Evolutionary conservation across 2,113 vertebrate genomes (phyloP).

Genomic region (Prunella fulvescens): DNA sequence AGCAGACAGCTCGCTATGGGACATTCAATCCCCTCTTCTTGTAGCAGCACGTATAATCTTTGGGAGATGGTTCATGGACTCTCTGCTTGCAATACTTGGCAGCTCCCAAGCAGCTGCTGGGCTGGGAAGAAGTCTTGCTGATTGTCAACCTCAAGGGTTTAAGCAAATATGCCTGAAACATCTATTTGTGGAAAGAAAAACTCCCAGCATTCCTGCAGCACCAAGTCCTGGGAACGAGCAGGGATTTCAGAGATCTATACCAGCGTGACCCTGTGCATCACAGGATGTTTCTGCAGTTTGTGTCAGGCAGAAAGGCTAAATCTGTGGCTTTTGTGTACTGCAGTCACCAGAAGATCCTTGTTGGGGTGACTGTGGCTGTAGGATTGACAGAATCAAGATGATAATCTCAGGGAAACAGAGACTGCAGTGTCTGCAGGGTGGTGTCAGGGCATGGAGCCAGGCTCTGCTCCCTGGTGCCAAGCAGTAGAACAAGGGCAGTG

Average conservation of each 20-base stretch:
- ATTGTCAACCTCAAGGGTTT: conserved; percentile 51
- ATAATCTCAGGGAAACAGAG: not conserved
- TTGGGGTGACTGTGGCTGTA: not conserved
- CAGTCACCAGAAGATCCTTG: not conserved
- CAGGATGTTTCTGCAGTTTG: not conserved
- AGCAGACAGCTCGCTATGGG: not conserved
- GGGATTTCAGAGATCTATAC: not conserved
- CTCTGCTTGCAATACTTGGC: not conserved
- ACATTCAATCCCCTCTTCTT: not conserved
- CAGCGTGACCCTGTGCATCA: not conserved
- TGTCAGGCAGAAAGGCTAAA: not conserved
- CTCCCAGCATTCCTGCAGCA: not conserved
- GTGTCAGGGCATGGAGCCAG: not conserved
- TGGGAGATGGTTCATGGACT: not conserved
- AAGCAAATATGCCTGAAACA: conserved; percentile 6
- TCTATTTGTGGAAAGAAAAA: conserved; percentile 56
- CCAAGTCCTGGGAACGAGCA: not conserved
- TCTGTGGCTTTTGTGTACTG: not conserved
- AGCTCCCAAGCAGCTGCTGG: not conserved
- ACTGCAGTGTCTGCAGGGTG: not conserved
- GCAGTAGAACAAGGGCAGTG: not conserved
- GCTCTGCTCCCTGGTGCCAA: fast-evolving
- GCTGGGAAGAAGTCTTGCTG: conserved; percentile 12
- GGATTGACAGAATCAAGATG: not conserved
- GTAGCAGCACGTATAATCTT: not conserved